Evolutionary conservation across 1,140 invertebrate genomes (phyloP).

Genomic region (Oscheius sp.): DNA sequence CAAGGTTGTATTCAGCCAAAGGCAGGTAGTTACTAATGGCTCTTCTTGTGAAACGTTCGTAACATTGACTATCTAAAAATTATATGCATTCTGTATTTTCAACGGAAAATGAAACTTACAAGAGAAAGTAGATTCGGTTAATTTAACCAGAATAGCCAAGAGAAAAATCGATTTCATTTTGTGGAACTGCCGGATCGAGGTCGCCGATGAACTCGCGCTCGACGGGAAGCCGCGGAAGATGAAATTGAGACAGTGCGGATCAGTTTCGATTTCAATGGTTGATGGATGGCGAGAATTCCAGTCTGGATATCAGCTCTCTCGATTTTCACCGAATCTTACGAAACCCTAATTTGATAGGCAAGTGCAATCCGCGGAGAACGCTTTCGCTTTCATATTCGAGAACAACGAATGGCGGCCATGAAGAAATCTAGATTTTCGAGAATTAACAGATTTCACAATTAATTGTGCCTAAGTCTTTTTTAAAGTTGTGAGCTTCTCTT

Average conservation of each 20-base stretch:
- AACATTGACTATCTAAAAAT: constrained; percentile 4
- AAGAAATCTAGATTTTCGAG: too few species aligned
- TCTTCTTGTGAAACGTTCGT: constrained; percentile 9
- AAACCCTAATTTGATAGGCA: too few species aligned
- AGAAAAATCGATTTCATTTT: neutral
- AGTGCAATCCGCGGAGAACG: too few species aligned
- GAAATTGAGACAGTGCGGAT: neutral
- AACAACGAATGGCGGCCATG: too few species aligned
- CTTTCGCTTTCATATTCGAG: neutral
- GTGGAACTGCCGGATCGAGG: neutral
- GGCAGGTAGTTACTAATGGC: constrained; percentile 25
- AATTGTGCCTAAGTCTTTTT: too few species aligned
- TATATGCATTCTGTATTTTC: neutral
- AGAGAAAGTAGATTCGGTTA: neutral
- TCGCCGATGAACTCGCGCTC: neutral
- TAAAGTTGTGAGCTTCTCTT: too few species aligned
- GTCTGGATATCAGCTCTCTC: too few species aligned
- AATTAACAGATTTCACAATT: too few species aligned
- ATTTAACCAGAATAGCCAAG: neutral
- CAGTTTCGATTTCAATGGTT: neutral
- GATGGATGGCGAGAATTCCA: neutral
- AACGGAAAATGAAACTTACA: neutral
- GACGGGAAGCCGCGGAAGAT: neutral
- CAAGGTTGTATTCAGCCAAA: constrained; percentile 6
- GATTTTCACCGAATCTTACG: too few species aligned